Evolutionary conservation across 1,140 invertebrate genomes (phyloP).

Genomic region (Globodera rostochiensis): DNA sequence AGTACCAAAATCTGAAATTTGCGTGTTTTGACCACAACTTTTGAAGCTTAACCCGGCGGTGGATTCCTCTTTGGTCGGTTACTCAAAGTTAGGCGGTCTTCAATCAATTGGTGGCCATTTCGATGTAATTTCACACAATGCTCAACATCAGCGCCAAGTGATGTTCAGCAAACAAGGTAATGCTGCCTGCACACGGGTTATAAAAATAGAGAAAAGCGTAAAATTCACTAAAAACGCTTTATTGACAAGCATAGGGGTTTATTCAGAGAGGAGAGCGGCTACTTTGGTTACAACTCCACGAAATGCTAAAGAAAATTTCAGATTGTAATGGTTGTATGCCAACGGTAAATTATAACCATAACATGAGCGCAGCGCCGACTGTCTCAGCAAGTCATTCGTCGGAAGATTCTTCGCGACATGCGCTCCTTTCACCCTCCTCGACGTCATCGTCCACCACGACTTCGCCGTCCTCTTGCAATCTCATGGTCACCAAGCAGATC

Average conservation of each 20-base stretch:
- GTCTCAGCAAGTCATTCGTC: neutral
- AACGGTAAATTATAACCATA: neutral
- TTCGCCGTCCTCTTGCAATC: neutral
- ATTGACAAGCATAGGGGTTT: no score
- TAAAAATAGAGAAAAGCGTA: no score
- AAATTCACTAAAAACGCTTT: neutral
- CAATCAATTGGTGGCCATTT: neutral
- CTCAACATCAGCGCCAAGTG: neutral
- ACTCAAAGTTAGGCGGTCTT: neutral
- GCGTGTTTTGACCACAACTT: neutral
- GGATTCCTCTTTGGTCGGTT: neutral
- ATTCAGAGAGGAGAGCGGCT: no score
- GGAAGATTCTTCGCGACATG: neutral
- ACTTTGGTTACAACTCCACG: no score
- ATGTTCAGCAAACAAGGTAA: neutral
- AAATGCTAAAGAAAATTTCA: neutral
- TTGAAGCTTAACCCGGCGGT: neutral
- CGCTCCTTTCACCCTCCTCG: neutral
- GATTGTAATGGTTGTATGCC: neutral
- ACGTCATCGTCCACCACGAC: neutral
- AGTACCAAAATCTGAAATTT: neutral
- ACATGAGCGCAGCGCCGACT: no score
- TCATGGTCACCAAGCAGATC: neutral
- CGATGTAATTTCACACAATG: neutral
- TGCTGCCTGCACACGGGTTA: no score